Percentiles rank a stretch among this genome's conserved stretches.
Evolutionary conservation across 1,140 invertebrate species (phyloP).

Genomic region (Brachionus sp.): DNA sequence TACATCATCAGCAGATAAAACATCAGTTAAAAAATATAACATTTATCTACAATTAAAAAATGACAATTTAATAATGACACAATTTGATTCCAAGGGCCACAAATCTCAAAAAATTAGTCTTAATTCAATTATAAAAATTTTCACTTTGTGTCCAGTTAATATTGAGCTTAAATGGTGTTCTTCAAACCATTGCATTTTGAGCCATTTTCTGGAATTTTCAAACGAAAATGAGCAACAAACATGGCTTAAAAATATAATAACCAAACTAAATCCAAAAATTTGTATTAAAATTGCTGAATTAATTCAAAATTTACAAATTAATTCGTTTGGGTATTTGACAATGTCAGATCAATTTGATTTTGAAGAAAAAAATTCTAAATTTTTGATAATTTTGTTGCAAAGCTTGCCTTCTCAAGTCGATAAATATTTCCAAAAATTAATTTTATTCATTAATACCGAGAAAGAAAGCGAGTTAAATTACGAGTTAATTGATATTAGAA

Average conservation of each 20-base stretch:
- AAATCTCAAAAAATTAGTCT: not conserved
- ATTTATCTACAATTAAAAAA: not conserved
- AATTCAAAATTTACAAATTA: not conserved
- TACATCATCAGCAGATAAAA: not conserved
- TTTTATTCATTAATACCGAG: not conserved
- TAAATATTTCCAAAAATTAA: constrained; percentile 11
- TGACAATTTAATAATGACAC: not conserved
- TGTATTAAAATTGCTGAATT: not conserved
- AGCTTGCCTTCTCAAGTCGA: not conserved
- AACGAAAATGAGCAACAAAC: not conserved
- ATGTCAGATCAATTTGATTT: not conserved
- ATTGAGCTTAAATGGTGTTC: constrained; percentile 1
- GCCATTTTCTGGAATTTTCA: constrained; percentile 13
- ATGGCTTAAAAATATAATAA: not conserved
- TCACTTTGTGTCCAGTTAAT: not conserved
- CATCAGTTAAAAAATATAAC: not conserved
- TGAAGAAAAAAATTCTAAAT: not conserved
- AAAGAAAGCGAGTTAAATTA: not conserved
- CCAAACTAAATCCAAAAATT: not conserved
- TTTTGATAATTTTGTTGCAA: not conserved
- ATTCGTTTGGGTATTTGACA: constrained; percentile 5
- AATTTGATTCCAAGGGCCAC: not conserved
- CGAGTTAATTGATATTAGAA: not conserved
- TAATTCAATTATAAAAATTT: not conserved
- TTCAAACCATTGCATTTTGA: not conserved